phyloP scores from a whole-genome alignment of 1,140 invertebrate genomes.

The Parasteatoda tepidariorum region DNA sequence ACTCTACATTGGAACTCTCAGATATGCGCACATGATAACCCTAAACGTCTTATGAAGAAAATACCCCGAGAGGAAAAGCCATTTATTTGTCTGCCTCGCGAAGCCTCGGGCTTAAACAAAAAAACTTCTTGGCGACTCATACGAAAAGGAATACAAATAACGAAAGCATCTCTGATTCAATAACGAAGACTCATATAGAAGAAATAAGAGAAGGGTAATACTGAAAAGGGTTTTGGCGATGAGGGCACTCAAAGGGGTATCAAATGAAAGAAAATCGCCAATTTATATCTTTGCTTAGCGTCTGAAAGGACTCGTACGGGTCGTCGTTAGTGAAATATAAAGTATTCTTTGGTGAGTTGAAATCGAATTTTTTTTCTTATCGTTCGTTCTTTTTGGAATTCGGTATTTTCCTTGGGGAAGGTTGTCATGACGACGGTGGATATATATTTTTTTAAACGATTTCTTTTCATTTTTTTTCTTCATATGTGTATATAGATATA shows the following conservation, averaged over 20 bases:
- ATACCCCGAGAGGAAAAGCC: too few relatives aligned
- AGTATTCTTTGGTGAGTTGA: neutral
- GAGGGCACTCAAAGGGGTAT: neutral
- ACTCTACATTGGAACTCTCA: too few relatives aligned
- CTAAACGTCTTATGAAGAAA: too few relatives aligned
- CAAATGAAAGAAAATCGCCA: neutral
- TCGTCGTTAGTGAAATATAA: neutral
- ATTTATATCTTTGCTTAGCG: neutral
- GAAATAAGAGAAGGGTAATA: neutral
- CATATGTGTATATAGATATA: too few relatives aligned
- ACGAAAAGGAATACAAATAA: neutral
- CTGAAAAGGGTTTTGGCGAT: neutral
- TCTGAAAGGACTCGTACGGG: neutral
- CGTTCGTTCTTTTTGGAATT: neutral
- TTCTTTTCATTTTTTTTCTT: too few relatives aligned
- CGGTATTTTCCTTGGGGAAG: neutral
- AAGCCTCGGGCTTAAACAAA: neutral
- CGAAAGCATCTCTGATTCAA: neutral
- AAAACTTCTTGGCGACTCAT: neutral
- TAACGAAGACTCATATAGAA: neutral
- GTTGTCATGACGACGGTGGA: neutral
- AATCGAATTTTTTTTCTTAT: neutral
- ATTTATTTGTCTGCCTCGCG: neutral
- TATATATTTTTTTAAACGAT: too few relatives aligned
- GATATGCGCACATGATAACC: too few relatives aligned